phyloP scores from a whole-genome alignment of 2,888 invertebrate species.

The Exocentrus adspersus region DNA sequence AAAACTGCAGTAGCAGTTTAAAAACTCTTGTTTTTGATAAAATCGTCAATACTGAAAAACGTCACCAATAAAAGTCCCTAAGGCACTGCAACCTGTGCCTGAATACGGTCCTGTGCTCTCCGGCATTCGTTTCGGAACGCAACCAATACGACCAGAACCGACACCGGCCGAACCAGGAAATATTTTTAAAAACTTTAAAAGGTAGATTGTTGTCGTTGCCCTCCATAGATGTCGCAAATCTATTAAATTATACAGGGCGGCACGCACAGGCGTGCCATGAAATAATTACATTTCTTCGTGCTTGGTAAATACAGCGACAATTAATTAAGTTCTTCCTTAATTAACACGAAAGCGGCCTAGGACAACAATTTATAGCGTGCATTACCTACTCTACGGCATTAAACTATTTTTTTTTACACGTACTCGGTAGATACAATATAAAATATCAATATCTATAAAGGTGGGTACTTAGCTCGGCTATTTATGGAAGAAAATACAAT shows the following conservation, averaged over 20 bases:
- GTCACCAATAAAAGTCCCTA: too few relatives aligned
- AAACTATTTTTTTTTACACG: too few relatives aligned
- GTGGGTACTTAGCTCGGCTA: too few relatives aligned
- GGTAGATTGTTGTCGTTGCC: slow-evolving; percentile 14
- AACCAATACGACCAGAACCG: slow-evolving; percentile 26
- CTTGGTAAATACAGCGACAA: background rate
- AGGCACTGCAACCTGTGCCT: too few relatives aligned
- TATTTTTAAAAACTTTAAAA: slow-evolving; percentile 26
- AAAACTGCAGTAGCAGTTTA: too few relatives aligned
- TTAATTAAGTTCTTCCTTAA: background rate
- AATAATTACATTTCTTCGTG: slow-evolving; percentile 14
- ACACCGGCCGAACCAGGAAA: slow-evolving; percentile 6
- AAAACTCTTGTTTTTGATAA: too few relatives aligned
- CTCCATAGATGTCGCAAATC: background rate
- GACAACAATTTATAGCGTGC: background rate
- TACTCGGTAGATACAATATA: too few relatives aligned
- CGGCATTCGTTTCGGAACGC: too few relatives aligned
- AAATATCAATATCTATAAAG: background rate
- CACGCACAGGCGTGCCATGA: background rate
- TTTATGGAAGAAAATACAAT: background rate
- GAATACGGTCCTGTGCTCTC: background rate
- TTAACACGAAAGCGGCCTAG: background rate
- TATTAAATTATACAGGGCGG: background rate
- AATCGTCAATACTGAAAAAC: too few relatives aligned
- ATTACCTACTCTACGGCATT: too few relatives aligned